Base-by-base conservation (phyloP, 2,888 invertebrate genomes). In the Agrochola litura region DNA sequence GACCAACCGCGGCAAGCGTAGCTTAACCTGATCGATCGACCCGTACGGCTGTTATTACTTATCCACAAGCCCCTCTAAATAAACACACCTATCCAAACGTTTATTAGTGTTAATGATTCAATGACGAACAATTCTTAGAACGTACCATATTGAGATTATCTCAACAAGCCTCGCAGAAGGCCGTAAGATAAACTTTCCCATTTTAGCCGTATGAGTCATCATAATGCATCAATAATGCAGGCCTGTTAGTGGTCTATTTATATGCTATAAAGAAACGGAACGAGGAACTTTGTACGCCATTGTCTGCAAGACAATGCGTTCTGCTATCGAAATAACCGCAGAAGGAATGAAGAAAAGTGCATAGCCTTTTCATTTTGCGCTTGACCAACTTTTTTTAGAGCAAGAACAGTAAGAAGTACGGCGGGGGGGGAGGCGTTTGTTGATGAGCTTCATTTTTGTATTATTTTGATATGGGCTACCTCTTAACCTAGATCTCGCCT, bases 121-220 rank as follows among this genome's bases (percentile, higher is more conserved):
- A 85, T 85, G 74, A 87, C 83, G 83, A 85, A 75, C 73, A 71
- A 70, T 81, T 76, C 81, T 60, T 60, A 75, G 83, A 77, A 85
- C 74, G 83, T 54, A 67, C 54, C 61, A 52, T 75, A 82, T 73
- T 73, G 78, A 75, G 83, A 85, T 85, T 75, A 87, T 87, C 78
- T 79, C 46, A 76, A 74, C 70, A 63, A 43, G 58, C 54, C 41
- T 22, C 74, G 12, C n/a, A 49, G 72, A 77, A 80, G 85, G 81
- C 77, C 60, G 46, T 73, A 83, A 86, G 75, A 85, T 86, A 87
- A 69, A 83, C 83, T 83, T 79, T 85, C 85, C 77, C 69, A 81
- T 81, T 79, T 77, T 76, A 87, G 78, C 75, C 43, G 54, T 30
- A 61, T 86, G 79, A 85, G 87, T 86, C 87, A 83, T 83, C 67